A percentile compares a stretch with the other conserved stretches of the same genome.
phyloP scores from a whole-genome alignment of 2,888 invertebrate genomes.

The Caradrina kadenii region DNA sequence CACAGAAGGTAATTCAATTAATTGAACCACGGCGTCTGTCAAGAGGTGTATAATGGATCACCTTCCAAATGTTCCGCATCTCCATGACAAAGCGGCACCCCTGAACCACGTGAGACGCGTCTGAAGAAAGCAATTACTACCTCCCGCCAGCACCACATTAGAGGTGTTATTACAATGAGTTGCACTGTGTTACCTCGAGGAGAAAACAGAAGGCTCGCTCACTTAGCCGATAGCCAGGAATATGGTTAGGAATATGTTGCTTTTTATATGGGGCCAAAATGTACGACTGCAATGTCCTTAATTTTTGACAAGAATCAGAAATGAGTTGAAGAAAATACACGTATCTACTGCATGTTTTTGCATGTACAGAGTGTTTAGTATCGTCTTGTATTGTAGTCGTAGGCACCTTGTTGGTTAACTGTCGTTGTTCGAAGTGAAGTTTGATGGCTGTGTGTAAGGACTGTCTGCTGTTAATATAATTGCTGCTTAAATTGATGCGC shows the following conservation, averaged over 20 bases:
- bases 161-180: conserved; percentile 54
- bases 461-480: conserved; percentile 49
- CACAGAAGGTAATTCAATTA: conserved; percentile 23
- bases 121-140: conserved; percentile 80
- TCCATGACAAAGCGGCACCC: conserved; percentile 72
- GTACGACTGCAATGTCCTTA: no score
- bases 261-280: no score
- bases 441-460: conserved; percentile 51
- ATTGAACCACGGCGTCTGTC: conserved; percentile 12
- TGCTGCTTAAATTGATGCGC: conserved; percentile 36
- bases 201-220: conserved; percentile 29
- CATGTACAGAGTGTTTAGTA: conserved; percentile 15
- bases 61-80: conserved; percentile 55
- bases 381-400: not conserved
- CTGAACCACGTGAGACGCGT: conserved; percentile 67
- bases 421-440: conserved; percentile 54
- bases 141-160: conserved; percentile 62
- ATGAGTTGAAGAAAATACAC: no score
- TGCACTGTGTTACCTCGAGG: conserved; percentile 26
- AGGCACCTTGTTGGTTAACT: conserved; percentile 61
- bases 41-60: conserved; percentile 35
- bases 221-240: no score
- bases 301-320: no score
- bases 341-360: no score
- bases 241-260: no score